A percentile compares a stretch with the other conserved stretches of the same genome.
Conservation (phyloP, 2,797 vertebrate genomes). For the Falco novaeseelandiae region DNA sequence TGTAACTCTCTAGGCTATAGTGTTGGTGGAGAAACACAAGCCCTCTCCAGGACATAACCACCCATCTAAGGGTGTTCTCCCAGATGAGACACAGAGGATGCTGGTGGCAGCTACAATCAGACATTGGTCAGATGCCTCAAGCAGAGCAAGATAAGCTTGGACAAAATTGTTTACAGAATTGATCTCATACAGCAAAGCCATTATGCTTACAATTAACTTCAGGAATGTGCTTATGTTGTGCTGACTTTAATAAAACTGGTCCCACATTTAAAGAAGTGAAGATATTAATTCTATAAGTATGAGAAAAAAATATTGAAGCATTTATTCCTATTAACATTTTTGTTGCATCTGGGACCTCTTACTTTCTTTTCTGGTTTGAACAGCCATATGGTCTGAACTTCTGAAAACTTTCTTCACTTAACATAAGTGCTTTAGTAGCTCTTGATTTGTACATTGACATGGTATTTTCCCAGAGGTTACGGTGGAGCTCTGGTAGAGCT, state of each 20-base stretch:
- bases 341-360: slow-evolving; percentile 26
- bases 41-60: background rate
- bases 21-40: background rate
- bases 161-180: slow-evolving; percentile 53
- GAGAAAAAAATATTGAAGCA: background rate
- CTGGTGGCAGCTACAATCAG: background rate
- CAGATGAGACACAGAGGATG: background rate
- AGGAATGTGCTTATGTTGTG: slow-evolving; percentile 13
- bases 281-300: background rate
- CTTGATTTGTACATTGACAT: background rate
- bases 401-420: slow-evolving; percentile 12
- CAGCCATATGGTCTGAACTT: background rate
- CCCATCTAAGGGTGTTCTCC: background rate
- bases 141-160: background rate
- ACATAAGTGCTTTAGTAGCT: background rate
- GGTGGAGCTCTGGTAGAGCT: background rate
- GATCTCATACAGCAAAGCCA: slow-evolving; percentile 46
- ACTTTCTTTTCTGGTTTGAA: slow-evolving; percentile 10
- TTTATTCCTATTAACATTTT: slow-evolving; percentile 31
- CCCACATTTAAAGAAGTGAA: slow-evolving; percentile 35
- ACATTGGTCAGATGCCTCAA: background rate
- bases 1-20: background rate
- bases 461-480: background rate
- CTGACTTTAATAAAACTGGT: slow-evolving; percentile 40
- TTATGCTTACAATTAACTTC: slow-evolving; percentile 21